A percentile compares a stretch with the other conserved stretches of the same genome.
Conservation (phyloP, 1,140 invertebrate species). For the Zaprionus inermis region DNA sequence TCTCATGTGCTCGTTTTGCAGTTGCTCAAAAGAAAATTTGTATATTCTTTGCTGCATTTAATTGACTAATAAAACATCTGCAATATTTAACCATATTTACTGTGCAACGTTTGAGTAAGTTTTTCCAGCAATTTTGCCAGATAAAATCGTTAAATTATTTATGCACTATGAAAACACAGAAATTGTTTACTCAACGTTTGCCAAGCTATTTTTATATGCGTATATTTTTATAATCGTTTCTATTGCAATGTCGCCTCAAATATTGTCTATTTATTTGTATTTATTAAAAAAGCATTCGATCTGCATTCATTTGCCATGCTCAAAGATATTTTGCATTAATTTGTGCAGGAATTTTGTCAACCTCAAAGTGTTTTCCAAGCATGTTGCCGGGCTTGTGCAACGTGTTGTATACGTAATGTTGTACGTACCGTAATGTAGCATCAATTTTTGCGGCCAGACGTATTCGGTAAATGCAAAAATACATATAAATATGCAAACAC, state of each 20-base stretch:
- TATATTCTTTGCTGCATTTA: neutral
- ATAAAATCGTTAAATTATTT: constrained; percentile 3
- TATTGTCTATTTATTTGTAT: neutral
- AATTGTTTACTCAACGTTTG: neutral
- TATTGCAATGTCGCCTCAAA: neutral
- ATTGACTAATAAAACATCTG: neutral
- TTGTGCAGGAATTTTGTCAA: constrained; percentile 21
- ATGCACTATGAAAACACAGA: neutral
- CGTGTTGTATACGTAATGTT: constrained; percentile 32
- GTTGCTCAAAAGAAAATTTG: neutral
- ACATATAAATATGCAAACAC: constrained; percentile 3
- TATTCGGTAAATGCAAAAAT: constrained; percentile 29
- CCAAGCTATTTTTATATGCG: neutral
- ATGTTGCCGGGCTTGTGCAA: constrained; percentile 1
- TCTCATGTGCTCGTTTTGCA: too few relatives aligned
- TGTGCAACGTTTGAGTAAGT: neutral
- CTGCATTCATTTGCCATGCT: constrained; percentile 27
- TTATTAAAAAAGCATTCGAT: constrained; percentile 6
- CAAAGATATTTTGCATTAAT: constrained; percentile 29
- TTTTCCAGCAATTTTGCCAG: neutral
- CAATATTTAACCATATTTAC: neutral
- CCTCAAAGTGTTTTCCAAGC: constrained; percentile 16
- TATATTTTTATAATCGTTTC: neutral
- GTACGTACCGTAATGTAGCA: constrained; percentile 19
- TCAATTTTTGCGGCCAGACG: constrained; percentile 18